Percentiles rank a stretch among this genome's conserved stretches.
phyloP scores from a whole-genome alignment of 2,113 vertebrate genomes.

The Nothocercus nigrocapillus region DNA sequence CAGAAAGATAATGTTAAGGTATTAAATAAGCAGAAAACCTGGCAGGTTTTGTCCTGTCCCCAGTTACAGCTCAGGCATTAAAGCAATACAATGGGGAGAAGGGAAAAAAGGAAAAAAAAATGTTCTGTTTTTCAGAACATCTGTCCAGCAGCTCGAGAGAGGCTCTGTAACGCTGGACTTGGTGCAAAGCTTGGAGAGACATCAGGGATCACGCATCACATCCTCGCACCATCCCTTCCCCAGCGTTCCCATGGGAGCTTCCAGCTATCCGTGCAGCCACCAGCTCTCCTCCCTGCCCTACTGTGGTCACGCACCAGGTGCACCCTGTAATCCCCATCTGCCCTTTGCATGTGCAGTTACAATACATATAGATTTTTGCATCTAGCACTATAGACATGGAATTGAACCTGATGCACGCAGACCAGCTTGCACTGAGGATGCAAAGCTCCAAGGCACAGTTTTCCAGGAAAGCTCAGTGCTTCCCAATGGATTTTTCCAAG shows the following conservation, averaged over 20 bases:
- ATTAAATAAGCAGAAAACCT: neutral
- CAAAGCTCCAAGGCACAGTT: neutral
- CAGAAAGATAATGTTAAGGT: neutral
- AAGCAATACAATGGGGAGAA: neutral
- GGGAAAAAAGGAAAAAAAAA: no score
- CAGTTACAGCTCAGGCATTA: neutral
- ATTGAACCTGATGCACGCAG: fast-evolving
- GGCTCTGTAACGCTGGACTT: neutral
- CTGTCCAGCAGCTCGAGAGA: neutral
- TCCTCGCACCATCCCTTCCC: neutral
- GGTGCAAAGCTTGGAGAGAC: neutral
- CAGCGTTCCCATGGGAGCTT: neutral
- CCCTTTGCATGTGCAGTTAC: neutral
- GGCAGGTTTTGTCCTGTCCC: neutral
- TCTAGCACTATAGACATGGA: neutral
- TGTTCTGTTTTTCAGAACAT: neutral
- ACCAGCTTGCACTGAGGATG: neutral
- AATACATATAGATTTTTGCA: neutral
- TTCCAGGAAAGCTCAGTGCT: neutral
- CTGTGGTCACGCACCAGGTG: neutral
- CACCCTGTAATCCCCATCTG: neutral
- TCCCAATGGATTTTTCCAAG: neutral
- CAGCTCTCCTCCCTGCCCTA: neutral
- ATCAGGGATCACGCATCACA: neutral
- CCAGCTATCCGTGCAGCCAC: neutral